phyloP scores from a whole-genome alignment of 2,113 vertebrate species.

The Mungos mungo region DNA sequence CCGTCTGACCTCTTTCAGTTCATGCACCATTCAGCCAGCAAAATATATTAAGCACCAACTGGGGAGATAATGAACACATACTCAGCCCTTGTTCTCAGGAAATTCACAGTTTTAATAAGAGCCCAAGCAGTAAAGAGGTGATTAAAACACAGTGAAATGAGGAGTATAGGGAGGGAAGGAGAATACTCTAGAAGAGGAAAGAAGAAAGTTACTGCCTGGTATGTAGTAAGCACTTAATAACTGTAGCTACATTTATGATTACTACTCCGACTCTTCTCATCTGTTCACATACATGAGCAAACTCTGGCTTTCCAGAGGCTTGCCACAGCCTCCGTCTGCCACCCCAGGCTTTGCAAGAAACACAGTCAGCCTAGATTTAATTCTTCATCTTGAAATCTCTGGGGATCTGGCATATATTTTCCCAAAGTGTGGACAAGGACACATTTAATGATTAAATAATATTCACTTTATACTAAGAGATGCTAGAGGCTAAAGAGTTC shows the following conservation, averaged over 20 bases:
- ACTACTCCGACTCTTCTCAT: background rate
- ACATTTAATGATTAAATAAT: background rate
- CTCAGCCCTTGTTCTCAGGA: background rate
- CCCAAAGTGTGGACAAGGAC: background rate
- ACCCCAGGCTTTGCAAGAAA: background rate
- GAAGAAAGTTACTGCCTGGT: background rate
- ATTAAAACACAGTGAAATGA: background rate
- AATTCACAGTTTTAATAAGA: background rate
- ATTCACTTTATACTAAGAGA: background rate
- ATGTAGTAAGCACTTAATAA: background rate
- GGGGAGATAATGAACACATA: background rate
- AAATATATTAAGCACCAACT: background rate
- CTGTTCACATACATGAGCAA: background rate
- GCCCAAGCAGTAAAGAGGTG: background rate
- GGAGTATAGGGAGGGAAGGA: background rate
- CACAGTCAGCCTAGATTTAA: background rate
- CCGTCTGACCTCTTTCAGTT: background rate
- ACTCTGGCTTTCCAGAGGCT: background rate
- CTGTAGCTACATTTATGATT: background rate
- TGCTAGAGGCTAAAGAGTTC: background rate
- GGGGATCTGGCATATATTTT: background rate
- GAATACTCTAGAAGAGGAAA: background rate
- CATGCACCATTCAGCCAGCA: background rate
- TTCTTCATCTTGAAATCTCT: background rate
- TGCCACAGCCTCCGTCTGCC: background rate